phyloP scores from a whole-genome alignment of 2,888 invertebrate genomes.

The Andricus quercusramuli region DNA sequence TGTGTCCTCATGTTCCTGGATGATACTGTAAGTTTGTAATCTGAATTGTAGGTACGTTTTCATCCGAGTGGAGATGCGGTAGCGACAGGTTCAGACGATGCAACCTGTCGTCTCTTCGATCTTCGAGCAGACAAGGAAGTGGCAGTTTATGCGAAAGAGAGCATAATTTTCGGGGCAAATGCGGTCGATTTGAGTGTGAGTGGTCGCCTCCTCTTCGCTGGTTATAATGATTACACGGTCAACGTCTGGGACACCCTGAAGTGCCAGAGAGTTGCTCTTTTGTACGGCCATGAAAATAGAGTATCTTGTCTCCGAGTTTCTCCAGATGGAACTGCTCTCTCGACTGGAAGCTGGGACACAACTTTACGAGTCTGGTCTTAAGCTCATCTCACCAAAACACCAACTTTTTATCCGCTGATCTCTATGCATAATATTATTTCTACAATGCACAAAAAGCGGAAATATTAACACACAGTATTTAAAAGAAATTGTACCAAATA shows the following conservation, averaged over 20 bases:
- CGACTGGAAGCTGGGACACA: slow-evolving; percentile 98
- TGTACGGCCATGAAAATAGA: slow-evolving; percentile 98
- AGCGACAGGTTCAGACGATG: slow-evolving; percentile 99
- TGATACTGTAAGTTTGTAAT: neutral
- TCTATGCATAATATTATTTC: slow-evolving; percentile 42
- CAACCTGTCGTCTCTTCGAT: slow-evolving; percentile 97
- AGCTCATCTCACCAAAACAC: slow-evolving; percentile 41
- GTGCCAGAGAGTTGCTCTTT: slow-evolving; percentile 91
- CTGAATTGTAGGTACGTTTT: slow-evolving; percentile 86
- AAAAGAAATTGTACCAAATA: slow-evolving; percentile 30
- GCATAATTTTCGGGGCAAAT: slow-evolving; percentile 98
- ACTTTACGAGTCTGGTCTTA: slow-evolving; percentile 87
- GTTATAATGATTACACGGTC: slow-evolving; percentile 99
- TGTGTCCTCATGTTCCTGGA: no score
- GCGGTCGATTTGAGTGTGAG: slow-evolving; percentile 98
- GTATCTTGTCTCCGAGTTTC: slow-evolving; percentile 95
- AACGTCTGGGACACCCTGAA: slow-evolving; percentile 99
- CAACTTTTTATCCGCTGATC: slow-evolving; percentile 24
- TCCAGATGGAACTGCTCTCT: slow-evolving; percentile 98
- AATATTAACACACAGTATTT: slow-evolving; percentile 25
- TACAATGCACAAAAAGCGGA: slow-evolving; percentile 31
- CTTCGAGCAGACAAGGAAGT: slow-evolving; percentile 98
- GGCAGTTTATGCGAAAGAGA: slow-evolving; percentile 96
- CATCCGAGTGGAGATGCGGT: slow-evolving; percentile 99
- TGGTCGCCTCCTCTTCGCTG: slow-evolving; percentile 96